Conservation (phyloP, 2,797 vertebrate species). For the Phrynocephalus forsythii region DNA sequence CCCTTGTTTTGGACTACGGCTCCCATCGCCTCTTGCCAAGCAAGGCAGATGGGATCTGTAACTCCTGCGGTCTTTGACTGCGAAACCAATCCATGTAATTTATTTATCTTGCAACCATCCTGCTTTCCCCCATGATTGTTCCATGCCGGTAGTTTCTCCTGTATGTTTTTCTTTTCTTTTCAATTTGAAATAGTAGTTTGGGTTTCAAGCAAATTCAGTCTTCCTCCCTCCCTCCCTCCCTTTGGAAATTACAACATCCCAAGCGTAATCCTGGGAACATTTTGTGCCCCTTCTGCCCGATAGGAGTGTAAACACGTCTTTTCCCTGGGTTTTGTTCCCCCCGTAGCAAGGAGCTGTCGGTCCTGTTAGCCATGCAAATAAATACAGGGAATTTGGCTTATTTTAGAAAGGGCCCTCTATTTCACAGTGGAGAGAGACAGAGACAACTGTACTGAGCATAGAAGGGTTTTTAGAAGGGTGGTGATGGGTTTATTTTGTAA, state of each 20-base stretch:
- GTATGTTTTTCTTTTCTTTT: background rate
- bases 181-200: background rate
- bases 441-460: background rate
- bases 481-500: slow-evolving; percentile 1
- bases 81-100: background rate
- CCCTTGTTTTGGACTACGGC: background rate
- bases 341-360: background rate
- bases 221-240: background rate
- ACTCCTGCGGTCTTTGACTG: no score
- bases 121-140: background rate
- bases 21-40: background rate
- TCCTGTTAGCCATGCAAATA: background rate
- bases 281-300: background rate
- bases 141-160: background rate
- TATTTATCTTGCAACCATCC: background rate
- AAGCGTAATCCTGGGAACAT: slow-evolving; percentile 23
- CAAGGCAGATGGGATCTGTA: background rate
- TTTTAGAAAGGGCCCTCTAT: background rate
- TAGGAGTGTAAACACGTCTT: background rate
- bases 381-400: background rate
- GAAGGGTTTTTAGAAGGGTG: background rate
- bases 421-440: no score
- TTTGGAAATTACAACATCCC: slow-evolving; percentile 14
- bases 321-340: background rate
- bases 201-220: background rate